Evolutionary conservation across 1,140 invertebrate genomes (phyloP).

Genomic region (Macrotrachela quadricornifera): DNA sequence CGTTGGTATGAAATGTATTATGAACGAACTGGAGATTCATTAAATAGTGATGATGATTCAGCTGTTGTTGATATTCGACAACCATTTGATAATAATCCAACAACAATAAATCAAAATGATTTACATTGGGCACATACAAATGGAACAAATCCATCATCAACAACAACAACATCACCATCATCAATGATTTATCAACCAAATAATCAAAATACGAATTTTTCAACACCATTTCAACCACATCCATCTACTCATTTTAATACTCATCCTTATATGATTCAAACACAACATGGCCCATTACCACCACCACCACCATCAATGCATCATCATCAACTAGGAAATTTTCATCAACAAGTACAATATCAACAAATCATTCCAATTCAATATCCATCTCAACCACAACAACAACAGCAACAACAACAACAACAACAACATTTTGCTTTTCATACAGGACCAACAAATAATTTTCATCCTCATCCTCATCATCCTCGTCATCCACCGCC

Average conservation of each 20-base stretch:
- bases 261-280: too few relatives aligned
- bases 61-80: background rate
- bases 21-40: background rate
- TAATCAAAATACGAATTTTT: too few relatives aligned
- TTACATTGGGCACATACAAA: background rate
- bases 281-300: too few relatives aligned
- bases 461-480: constrained; percentile 10
- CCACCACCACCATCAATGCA: too few relatives aligned
- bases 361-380: too few relatives aligned
- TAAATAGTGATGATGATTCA: background rate
- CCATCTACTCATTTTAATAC: too few relatives aligned
- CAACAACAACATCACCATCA: background rate
- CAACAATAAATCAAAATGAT: background rate
- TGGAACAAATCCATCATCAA: background rate
- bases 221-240: too few relatives aligned
- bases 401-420: too few relatives aligned
- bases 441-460: constrained; percentile 1
- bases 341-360: too few relatives aligned
- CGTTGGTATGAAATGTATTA: constrained; percentile 67
- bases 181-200: background rate
- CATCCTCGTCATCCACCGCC: constrained; percentile 12
- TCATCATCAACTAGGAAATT: too few relatives aligned
- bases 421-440: too few relatives aligned
- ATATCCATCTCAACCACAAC: too few relatives aligned
- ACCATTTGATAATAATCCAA: background rate